Evolutionary conservation across 2,797 vertebrate species (phyloP).

Genomic region (Corythornis leucogaster): DNA sequence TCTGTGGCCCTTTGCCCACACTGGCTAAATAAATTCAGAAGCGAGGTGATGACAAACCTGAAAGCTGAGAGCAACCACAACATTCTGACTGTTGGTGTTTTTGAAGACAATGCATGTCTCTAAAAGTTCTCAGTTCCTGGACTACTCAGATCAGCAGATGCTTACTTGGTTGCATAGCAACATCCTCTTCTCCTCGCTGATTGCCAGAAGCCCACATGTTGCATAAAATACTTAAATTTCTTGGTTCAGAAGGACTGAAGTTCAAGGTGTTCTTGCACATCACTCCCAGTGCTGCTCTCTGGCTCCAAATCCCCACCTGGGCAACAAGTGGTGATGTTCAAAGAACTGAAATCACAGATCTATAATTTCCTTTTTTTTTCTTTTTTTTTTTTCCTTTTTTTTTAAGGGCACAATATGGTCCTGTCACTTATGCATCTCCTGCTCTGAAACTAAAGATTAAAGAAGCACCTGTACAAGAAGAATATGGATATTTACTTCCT

Average conservation of each 20-base stretch:
- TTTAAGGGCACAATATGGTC: background rate
- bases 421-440: background rate
- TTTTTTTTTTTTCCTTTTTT: background rate
- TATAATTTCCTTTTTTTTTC: background rate
- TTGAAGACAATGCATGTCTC: background rate
- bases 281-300: background rate
- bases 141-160: background rate
- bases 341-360: background rate
- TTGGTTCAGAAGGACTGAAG: background rate
- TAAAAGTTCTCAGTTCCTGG: background rate
- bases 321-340: background rate
- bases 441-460: constrained; percentile 52
- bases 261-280: background rate
- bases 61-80: background rate
- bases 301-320: background rate
- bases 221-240: constrained; percentile 12
- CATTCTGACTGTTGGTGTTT: background rate
- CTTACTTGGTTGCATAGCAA: background rate
- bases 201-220: background rate
- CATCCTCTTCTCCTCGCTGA: background rate
- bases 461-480: background rate
- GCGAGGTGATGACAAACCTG: background rate
- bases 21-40: background rate
- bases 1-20: background rate
- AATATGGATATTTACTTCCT: no score